Evolutionary conservation across 92 coral and sea anemone species (phyloP).

Genomic region (Parazoanthus atlanticus): DNA sequence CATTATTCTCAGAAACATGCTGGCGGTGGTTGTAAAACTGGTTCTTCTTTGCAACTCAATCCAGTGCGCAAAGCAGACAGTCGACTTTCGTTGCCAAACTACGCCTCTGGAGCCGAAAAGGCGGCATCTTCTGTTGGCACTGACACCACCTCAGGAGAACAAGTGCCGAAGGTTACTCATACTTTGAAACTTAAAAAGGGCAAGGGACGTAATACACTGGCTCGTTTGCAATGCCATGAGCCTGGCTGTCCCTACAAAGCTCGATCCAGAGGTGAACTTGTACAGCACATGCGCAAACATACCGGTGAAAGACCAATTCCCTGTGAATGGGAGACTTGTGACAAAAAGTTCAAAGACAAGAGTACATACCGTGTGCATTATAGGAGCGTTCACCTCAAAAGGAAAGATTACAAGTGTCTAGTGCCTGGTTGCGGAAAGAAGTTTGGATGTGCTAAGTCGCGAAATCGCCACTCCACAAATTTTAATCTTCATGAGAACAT

Average conservation of each 20-base stretch:
- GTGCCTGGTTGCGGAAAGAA: conserved; percentile 57
- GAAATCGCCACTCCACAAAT: conserved; percentile 60
- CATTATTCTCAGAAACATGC: background rate
- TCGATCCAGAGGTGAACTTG: conserved; percentile 59
- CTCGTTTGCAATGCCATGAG: conserved; percentile 49
- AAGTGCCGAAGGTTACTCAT: too few species aligned
- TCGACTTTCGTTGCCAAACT: background rate
- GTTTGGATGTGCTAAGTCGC: conserved; percentile 62
- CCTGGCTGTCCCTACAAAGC: conserved; percentile 55
- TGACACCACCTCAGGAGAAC: too few species aligned
- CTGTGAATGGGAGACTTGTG: conserved; percentile 63
- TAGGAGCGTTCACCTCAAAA: conserved; percentile 57
- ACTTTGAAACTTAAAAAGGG: background rate
- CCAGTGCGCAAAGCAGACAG: background rate
- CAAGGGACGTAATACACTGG: background rate
- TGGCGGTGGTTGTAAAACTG: background rate
- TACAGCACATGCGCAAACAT: conserved; percentile 58
- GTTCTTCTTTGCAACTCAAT: background rate
- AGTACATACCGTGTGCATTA: conserved; percentile 63
- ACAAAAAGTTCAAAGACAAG: conserved; percentile 57
- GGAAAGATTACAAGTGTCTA: conserved; percentile 56
- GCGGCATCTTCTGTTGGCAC: too few species aligned
- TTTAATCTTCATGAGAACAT: conserved; percentile 44
- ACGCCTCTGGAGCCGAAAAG: background rate
- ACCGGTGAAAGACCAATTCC: conserved; percentile 59